A percentile compares a stretch with the other conserved stretches of the same genome.
phyloP scores from a whole-genome alignment of 2,797 vertebrate genomes.

The Loriculus beryllinus region DNA sequence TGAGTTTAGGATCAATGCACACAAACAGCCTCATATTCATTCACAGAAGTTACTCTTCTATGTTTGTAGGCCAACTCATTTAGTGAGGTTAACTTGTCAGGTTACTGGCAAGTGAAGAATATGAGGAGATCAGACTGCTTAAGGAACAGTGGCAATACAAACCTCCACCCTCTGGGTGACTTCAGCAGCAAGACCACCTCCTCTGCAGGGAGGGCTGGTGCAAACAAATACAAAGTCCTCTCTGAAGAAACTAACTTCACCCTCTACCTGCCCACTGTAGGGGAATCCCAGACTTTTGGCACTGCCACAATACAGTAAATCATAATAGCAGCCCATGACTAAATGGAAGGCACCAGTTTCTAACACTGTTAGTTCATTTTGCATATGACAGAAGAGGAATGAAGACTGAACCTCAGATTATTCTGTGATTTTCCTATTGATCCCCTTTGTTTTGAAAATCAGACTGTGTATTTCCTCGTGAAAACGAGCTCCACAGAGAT shows the following conservation, averaged over 20 bases:
- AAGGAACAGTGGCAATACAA: background rate
- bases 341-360: background rate
- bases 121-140: background rate
- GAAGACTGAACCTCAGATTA: background rate
- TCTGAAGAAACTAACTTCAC: background rate
- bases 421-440: background rate
- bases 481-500: background rate
- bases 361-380: background rate
- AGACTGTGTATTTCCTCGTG: background rate
- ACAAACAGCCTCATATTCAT: background rate
- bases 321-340: fast-evolving
- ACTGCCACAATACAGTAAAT: background rate
- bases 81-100: background rate
- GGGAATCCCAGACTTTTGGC: background rate
- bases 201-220: background rate
- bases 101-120: background rate
- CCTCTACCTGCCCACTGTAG: background rate
- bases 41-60: background rate
- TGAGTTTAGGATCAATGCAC: background rate
- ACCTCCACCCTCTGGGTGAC: background rate
- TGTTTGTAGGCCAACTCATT: background rate
- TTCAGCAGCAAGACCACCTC: background rate
- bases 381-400: background rate
- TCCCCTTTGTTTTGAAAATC: background rate
- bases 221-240: background rate